Conservation (phyloP, 23 tunicate species). For the Halocynthia aurantium region DNA sequence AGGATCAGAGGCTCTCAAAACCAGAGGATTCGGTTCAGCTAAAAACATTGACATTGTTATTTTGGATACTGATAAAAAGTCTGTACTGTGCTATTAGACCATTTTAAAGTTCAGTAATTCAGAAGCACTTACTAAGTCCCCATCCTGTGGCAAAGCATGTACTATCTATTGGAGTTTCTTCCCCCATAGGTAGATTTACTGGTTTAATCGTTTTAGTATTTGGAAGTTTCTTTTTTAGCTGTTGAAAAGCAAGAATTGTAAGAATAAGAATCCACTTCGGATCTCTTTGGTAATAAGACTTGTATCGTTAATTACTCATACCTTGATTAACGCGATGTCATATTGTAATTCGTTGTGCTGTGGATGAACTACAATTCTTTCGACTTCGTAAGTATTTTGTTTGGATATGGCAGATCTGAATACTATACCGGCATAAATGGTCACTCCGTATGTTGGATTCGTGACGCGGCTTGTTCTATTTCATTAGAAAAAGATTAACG, state of each 20-base stretch:
- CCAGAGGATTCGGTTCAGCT: too few relatives aligned
- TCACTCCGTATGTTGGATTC: not conserved
- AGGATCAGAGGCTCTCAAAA: too few relatives aligned
- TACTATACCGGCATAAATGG: not conserved
- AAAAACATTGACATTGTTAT: too few relatives aligned
- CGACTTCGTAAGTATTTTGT: not conserved
- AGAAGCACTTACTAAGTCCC: not conserved
- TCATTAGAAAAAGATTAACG: too few relatives aligned
- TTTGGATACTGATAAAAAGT: too few relatives aligned
- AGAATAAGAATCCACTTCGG: not conserved
- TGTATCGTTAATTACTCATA: not conserved
- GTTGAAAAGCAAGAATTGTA: too few relatives aligned
- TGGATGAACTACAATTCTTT: conserved; percentile 1
- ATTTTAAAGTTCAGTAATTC: not conserved
- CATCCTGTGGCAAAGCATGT: conserved; percentile 1
- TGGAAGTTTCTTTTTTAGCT: too few relatives aligned
- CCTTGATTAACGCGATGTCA: not conserved
- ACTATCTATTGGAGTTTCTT: conserved; percentile 1
- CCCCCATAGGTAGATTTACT: not conserved
- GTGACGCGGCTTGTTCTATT: too few relatives aligned
- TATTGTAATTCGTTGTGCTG: not conserved
- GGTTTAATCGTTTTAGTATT: too few relatives aligned
- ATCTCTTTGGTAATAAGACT: not conserved
- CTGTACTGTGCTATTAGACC: too few relatives aligned
- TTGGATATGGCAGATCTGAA: not conserved